Evolutionary conservation across 2,888 invertebrate genomes (phyloP).

Genomic region (Panzeria rudis): DNA sequence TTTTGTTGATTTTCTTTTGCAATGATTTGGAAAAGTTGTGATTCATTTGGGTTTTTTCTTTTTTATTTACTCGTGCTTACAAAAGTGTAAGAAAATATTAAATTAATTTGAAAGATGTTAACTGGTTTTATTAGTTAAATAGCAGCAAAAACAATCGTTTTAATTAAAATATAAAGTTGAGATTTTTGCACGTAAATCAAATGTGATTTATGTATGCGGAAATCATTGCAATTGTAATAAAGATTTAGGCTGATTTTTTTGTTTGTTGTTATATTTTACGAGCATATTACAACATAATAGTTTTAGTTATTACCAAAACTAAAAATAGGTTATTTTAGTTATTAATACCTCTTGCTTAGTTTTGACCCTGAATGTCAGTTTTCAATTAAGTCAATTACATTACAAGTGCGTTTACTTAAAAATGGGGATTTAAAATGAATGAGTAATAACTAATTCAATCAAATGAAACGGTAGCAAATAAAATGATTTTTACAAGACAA

Average conservation of each 20-base stretch:
- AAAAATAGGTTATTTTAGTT: too few relatives aligned
- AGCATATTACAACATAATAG: not conserved
- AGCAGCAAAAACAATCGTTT: slow-evolving; percentile 2
- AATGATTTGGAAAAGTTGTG: slow-evolving; percentile 33
- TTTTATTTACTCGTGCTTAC: slow-evolving; percentile 20
- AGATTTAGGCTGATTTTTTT: slow-evolving; percentile 23
- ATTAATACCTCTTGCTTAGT: too few relatives aligned
- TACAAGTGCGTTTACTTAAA: not conserved
- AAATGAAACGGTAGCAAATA: not conserved
- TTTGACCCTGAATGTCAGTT: not conserved
- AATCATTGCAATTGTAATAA: slow-evolving; percentile 19
- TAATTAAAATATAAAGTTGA: slow-evolving; percentile 19
- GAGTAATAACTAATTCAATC: not conserved
- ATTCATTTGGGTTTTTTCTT: slow-evolving; percentile 15
- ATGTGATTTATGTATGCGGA: slow-evolving; percentile 48
- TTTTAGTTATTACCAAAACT: not conserved
- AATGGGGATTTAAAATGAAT: not conserved
- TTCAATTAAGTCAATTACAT: not conserved
- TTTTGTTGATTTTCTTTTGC: not conserved
- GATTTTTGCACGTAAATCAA: slow-evolving; percentile 42
- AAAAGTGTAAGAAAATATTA: slow-evolving; percentile 39
- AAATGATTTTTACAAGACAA: not conserved
- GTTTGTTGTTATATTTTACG: not conserved
- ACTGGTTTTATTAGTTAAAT: slow-evolving; percentile 32
- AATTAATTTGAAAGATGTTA: slow-evolving; percentile 46